phyloP scores from a whole-genome alignment of 2,888 invertebrate genomes.

The Chrysomela aeneicollis region DNA sequence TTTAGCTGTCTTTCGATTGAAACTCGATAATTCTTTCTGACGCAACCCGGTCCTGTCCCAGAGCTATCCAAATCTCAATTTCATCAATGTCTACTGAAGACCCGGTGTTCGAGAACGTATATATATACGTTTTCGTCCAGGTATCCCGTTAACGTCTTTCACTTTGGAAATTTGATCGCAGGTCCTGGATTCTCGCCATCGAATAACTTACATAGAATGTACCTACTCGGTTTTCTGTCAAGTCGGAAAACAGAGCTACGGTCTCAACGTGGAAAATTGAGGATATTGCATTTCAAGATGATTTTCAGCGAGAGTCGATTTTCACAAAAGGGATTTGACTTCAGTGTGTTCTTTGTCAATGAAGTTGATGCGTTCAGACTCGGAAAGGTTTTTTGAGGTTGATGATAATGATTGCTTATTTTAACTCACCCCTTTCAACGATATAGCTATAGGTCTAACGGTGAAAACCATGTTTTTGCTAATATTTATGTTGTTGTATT shows the following conservation, averaged over 20 bases:
- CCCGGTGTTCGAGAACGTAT: background rate
- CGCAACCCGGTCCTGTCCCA: background rate
- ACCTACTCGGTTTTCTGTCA: conserved; percentile 1
- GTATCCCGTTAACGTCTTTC: background rate
- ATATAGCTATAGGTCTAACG: no score
- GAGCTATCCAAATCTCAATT: background rate
- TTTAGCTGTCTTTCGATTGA: no score
- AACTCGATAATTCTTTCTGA: background rate
- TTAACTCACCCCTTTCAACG: no score
- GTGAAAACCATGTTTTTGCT: no score
- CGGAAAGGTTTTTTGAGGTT: background rate
- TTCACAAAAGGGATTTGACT: background rate
- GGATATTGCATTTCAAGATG: conserved; percentile 2
- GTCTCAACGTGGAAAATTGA: background rate
- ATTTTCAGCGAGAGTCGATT: background rate
- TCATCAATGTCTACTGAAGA: background rate
- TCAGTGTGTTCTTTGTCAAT: background rate
- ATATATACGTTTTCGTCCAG: background rate
- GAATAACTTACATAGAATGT: conserved; percentile 5
- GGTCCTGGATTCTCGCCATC: conserved; percentile 3
- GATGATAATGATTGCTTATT: background rate
- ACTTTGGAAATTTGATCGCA: conserved; percentile 15
- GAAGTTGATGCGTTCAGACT: background rate
- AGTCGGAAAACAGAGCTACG: background rate
- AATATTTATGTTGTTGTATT: no score